Percentiles rank a stretch among this genome's conserved stretches.
Conservation (phyloP, 2,888 invertebrate species). For the Cantharis lateralis region DNA sequence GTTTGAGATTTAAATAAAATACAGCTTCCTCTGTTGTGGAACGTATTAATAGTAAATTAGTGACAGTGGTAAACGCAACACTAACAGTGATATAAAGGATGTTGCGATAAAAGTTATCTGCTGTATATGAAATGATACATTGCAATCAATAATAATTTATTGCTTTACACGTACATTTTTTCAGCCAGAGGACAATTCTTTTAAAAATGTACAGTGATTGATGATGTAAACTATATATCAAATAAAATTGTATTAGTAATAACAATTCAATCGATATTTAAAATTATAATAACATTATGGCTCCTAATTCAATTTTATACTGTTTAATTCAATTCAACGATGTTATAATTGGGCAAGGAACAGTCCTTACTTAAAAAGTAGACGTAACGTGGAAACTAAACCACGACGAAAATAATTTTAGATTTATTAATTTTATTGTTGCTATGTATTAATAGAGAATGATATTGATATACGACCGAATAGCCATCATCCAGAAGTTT, state of each 20-base stretch:
- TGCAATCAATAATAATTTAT: neutral
- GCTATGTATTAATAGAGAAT: no score
- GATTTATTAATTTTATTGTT: no score
- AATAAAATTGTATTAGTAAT: neutral
- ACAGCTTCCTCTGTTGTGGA: neutral
- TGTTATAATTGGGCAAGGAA: no score
- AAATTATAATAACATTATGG: neutral
- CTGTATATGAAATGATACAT: neutral
- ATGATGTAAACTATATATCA: neutral
- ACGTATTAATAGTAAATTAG: neutral
- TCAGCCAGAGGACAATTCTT: neutral
- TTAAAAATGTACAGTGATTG: neutral
- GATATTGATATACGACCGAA: no score
- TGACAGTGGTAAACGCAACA: neutral
- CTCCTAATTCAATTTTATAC: neutral
- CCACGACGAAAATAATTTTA: no score
- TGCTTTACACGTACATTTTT: neutral
- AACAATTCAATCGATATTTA: neutral
- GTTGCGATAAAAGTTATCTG: neutral
- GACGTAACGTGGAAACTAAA: neutral
- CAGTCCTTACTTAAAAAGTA: no score
- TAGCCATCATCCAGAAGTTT: no score
- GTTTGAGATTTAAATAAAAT: neutral
- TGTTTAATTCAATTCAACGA: no score
- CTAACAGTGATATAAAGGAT: neutral